Evolutionary conservation across 2,888 invertebrate species (phyloP).

Genomic region (Caradrina kadenii): DNA sequence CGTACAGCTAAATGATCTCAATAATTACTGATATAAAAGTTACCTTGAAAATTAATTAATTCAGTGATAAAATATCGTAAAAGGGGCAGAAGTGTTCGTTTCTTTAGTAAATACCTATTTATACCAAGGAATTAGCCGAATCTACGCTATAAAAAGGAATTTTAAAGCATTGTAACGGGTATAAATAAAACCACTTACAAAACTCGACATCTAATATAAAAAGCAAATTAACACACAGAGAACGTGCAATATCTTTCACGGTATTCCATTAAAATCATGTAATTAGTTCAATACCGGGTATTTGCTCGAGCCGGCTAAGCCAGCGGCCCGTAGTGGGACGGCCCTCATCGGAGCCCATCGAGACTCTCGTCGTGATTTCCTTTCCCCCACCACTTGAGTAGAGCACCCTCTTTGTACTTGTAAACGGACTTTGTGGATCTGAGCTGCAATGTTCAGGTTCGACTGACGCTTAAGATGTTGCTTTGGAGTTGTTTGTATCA

Average conservation of each 20-base stretch:
- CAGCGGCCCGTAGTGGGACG: slow-evolving; percentile 36
- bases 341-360: slow-evolving; percentile 66
- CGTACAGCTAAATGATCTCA: too few species aligned
- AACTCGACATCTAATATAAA: background rate
- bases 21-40: too few species aligned
- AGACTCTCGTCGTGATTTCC: slow-evolving; percentile 65
- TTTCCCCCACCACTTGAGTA: slow-evolving; percentile 63
- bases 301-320: slow-evolving; percentile 16
- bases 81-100: too few species aligned
- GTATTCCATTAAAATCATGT: slow-evolving; percentile 31
- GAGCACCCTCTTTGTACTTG: slow-evolving; percentile 66
- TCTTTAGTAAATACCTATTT: too few species aligned
- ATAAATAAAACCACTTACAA: slow-evolving; percentile 1
- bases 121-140: too few species aligned
- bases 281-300: slow-evolving; percentile 48
- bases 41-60: too few species aligned
- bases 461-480: slow-evolving; percentile 37
- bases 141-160: too few species aligned
- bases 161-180: too few species aligned
- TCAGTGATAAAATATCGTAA: too few species aligned
- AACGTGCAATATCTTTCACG: slow-evolving; percentile 9
- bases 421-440: slow-evolving; percentile 56
- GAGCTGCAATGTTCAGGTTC: slow-evolving; percentile 43
- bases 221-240: slow-evolving; percentile 12
- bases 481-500: slow-evolving; percentile 8